Base-by-base conservation (phyloP, 2,113 vertebrate genomes). In the Sinocyclocheilus maitianheensis region DNA sequence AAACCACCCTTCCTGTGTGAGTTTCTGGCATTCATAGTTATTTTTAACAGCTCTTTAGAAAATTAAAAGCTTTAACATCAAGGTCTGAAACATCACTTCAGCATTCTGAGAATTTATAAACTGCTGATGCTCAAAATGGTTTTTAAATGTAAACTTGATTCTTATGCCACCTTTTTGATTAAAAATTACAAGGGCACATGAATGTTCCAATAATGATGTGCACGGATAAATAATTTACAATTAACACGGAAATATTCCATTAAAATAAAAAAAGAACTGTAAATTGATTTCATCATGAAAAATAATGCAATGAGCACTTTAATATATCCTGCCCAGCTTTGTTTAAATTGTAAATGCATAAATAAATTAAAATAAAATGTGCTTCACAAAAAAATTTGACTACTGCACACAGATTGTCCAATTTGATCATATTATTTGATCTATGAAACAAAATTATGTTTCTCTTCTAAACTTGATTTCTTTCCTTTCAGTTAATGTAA, bases 1-100 rank as follows among this genome's bases (percentile, higher is more conserved):
- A 91, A 93, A 92, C 95, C 91, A 91, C 92, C 94, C 93, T 71
- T 95, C 95, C 92, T 94, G 94, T 95, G 96, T 97, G 95, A 97
- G 96, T 97, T 51, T 86, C 60, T 67, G 40, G 4, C 60, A 67
- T 81, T 80, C 58, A 24, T 5, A 63, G 22, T 40, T 63, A 80
- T 80, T 80, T 80, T 80, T 43, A 80, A 58, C 12, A 3, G 1
- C 5, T 14, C 20, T 24, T 51, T 30, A 18, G 8, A 65, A 65
- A 81, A 60, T 10, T 74, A n/a, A 67, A 67, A 34, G 26, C 65
- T 34, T 69, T 34, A 34, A 69, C 26, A 69, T 13, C 2, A 8
- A 48, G 74, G 5, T 74, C 40, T 74, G 37, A n/a, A 76, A 13
- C 67, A 69, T 69, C 67, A 46, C 72, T 75, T 75, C 4, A 75